Evolutionary conservation across 1,140 invertebrate species (phyloP), one percentile per base, ranked within the genome.

Genomic region (Polyergus mexicanus): DNA sequence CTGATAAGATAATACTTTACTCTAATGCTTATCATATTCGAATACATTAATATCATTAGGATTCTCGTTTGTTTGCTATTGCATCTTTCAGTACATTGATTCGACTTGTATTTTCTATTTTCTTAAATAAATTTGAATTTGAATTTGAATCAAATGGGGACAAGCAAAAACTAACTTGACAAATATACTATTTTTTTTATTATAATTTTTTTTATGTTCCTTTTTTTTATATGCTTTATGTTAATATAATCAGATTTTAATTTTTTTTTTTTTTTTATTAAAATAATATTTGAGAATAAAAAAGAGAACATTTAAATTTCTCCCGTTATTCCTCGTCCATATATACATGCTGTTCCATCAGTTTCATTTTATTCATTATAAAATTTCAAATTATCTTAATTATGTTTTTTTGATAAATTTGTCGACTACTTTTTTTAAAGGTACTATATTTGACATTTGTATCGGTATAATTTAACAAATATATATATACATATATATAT

Each of bases 251-350:
- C 25, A 32, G 22, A 51, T n/a, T 54, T 47, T 47, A 13, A 13
- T 13, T 3, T 47, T 51, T 71, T 71, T 3, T 47, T 51, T 71
- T 71, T 71, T 66, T 69, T 51, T 16, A 68, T 22, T 25, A 19
- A 5, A 51, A 1, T 4, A n/a, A 54, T 54, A 10, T 32, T 71
- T 54, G 19, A 71, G 4, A 54, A 44, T 13, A 44, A 32, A 32
- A 32, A 32, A 3, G 3, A 32, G 3, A 32, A 51, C 2, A 44
- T 72, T 72, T 72, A 22, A 72, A 56, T 19, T 16, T 69, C 47
- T 51, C 4, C 13, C 4, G 32, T 19, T 13, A 35, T 56, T 56
- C 8, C 8, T 32, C 11, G 8, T 0, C 19, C 47, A 3, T 51
- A 13, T 44, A 44, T 13, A 13, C 10, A 6, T 28, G 25, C 25